Conservation (phyloP, 2,888 invertebrate species). For the Bombylius major region DNA sequence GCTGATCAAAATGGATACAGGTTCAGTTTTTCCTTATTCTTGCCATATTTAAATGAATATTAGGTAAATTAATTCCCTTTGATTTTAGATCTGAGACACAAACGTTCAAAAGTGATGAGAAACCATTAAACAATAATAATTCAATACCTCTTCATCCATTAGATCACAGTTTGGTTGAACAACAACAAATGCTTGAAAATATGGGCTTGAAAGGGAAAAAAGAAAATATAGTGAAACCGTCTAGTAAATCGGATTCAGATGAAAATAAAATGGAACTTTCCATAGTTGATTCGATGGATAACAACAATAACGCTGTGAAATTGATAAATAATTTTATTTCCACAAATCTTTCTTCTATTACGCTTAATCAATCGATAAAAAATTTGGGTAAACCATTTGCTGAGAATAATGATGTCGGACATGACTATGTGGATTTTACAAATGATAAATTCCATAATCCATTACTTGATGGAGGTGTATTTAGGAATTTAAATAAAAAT, state of each 20-base stretch:
- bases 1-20: conserved; percentile 56
- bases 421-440: neutral
- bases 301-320: neutral
- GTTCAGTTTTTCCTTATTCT: conserved; percentile 25
- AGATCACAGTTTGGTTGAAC: neutral
- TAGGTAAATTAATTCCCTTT: neutral
- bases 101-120: neutral
- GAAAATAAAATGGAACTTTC: too few relatives aligned
- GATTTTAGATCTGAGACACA: conserved; percentile 4
- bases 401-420: neutral
- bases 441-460: conserved; percentile 12
- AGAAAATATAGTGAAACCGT: too few relatives aligned
- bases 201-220: too few relatives aligned
- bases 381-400: neutral
- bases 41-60: neutral
- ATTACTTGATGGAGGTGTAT: neutral
- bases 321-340: neutral
- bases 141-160: neutral
- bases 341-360: neutral
- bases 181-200: neutral
- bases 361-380: neutral
- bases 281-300: too few relatives aligned
- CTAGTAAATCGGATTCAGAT: too few relatives aligned
- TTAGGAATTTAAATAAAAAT: too few relatives aligned
- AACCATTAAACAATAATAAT: neutral